phyloP scores from a whole-genome alignment of 2,797 vertebrate genomes.

The Poliocrania exsul region DNA sequence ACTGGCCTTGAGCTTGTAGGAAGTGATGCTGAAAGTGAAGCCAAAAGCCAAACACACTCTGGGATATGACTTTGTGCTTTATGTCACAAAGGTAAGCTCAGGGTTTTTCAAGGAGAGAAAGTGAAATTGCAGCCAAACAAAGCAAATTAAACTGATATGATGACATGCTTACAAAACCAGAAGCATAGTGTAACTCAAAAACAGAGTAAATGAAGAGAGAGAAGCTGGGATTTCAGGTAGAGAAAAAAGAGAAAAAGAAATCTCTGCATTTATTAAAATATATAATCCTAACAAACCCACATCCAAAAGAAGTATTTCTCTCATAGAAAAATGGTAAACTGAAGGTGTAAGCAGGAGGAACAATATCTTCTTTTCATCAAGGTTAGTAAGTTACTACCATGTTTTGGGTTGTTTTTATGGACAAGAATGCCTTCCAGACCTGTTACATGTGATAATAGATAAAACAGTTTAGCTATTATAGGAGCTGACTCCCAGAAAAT shows the following conservation, averaged over 20 bases:
- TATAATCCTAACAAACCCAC: not conserved
- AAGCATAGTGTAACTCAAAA: not conserved
- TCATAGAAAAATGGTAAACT: not conserved
- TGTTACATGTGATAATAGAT: not conserved
- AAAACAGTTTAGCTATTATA: not conserved
- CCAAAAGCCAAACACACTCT: not conserved
- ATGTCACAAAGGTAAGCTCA: not conserved
- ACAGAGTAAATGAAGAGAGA: not conserved
- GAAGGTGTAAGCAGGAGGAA: not conserved
- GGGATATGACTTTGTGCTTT: not conserved
- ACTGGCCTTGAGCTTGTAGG: not conserved
- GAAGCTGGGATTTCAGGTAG: not conserved
- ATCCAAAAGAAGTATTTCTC: not conserved
- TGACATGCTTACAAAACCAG: not conserved
- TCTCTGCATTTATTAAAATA: not conserved
- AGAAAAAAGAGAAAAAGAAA: not conserved
- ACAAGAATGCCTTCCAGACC: not conserved
- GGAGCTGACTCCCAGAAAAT: not conserved
- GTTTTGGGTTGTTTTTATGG: not conserved
- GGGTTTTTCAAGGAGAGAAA: not conserved
- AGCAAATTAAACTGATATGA: not conserved
- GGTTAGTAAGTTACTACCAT: not conserved
- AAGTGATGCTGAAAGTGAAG: not conserved
- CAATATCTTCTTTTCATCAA: not conserved
- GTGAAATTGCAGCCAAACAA: not conserved